phyloP scores from a whole-genome alignment of 1,140 invertebrate genomes.

The Solenopsis fugax region DNA sequence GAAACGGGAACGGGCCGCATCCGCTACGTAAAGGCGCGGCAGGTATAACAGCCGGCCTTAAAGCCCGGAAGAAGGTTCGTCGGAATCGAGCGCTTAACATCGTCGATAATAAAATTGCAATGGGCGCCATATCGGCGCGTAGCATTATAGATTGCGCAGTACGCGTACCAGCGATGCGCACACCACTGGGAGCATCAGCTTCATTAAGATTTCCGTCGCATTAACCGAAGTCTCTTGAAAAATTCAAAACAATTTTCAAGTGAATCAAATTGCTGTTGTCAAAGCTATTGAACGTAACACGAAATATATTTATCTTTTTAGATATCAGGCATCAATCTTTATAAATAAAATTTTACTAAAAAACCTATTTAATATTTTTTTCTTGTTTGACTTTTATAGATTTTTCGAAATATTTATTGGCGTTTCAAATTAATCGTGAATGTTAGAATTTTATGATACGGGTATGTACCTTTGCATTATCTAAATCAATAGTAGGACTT shows the following conservation, averaged over 20 bases:
- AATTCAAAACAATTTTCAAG: background rate
- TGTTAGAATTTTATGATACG: background rate
- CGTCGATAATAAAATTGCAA: conserved; percentile 72
- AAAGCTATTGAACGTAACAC: background rate
- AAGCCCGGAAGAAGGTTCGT: conserved; percentile 77
- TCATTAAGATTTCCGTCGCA: conserved; percentile 58
- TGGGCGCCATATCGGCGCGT: conserved; percentile 41
- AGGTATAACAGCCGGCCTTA: conserved; percentile 67
- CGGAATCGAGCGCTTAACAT: conserved; percentile 64
- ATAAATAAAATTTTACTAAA: background rate
- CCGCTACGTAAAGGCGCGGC: conserved; percentile 81
- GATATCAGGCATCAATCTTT: background rate
- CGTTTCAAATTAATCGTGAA: conserved; percentile 13
- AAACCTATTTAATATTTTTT: background rate
- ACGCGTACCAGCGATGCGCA: background rate
- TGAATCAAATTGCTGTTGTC: background rate
- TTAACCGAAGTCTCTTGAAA: conserved; percentile 2
- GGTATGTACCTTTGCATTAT: background rate
- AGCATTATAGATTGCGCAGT: conserved; percentile 28
- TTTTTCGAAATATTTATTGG: background rate
- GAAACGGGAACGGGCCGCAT: conserved; percentile 82
- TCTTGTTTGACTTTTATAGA: background rate
- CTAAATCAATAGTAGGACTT: conserved; percentile 13
- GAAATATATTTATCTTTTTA: background rate
- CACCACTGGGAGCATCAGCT: conserved; percentile 50